A percentile compares a stretch with the other conserved stretches of the same genome.
Evolutionary conservation across 2,797 vertebrate species (phyloP).

Genomic region (Coracias cyanogaster): DNA sequence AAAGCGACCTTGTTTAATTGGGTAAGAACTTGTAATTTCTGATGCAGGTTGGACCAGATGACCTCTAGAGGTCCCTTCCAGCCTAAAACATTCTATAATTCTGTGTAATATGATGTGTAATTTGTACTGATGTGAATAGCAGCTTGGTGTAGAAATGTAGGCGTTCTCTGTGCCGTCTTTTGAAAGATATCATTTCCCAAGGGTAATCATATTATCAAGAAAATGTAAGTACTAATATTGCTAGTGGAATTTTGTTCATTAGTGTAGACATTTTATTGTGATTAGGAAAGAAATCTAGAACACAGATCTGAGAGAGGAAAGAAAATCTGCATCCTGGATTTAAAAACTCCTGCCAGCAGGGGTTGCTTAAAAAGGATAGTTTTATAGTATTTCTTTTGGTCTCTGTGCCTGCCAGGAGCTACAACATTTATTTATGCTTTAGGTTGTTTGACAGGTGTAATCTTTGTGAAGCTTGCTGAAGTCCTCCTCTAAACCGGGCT

Average conservation of each 20-base stretch:
- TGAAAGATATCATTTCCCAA: background rate
- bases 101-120: background rate
- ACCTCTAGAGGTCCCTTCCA: too few species aligned
- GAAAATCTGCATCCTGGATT: background rate
- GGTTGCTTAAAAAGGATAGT: background rate
- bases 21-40: background rate
- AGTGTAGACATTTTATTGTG: background rate
- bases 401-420: background rate
- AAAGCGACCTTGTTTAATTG: background rate
- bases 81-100: too few species aligned
- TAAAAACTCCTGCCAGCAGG: background rate
- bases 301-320: background rate
- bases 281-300: background rate
- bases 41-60: background rate
- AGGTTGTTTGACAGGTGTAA: background rate
- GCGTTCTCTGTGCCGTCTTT: background rate
- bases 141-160: background rate
- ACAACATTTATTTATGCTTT: background rate
- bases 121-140: background rate
- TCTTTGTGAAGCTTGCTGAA: background rate
- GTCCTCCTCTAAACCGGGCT: background rate
- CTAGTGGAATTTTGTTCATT: background rate
- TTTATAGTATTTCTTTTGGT: background rate
- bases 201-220: background rate
- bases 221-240: background rate